These are phyloP conservation scores for Alloplasta piceator DNA, from an alignment of 2,888 invertebrate species.

Conservation along the genomic window DNA sequence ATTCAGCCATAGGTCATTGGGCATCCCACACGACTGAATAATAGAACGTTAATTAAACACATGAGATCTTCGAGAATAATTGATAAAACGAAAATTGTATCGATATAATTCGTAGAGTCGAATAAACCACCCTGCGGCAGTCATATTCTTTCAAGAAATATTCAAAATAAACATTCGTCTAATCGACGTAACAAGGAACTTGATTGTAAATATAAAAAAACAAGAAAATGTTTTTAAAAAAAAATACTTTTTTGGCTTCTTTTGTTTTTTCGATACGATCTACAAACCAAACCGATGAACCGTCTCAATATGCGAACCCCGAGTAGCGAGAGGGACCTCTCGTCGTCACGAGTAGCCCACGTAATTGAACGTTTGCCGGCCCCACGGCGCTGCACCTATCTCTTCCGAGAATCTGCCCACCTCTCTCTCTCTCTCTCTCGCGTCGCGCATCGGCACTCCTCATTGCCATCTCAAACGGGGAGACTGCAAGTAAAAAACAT, in stretches of 20 bases:
- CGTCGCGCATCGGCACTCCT: slow-evolving; percentile 63
- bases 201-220: neutral
- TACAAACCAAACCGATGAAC: slow-evolving; percentile 80
- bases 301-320: slow-evolving; percentile 70
- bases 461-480: slow-evolving; percentile 80
- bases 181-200: slow-evolving; percentile 41
- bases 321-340: slow-evolving; percentile 31
- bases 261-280: slow-evolving; percentile 77
- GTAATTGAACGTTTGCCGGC: slow-evolving; percentile 35
- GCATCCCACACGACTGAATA: slow-evolving; percentile 46
- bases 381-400: slow-evolving; percentile 29
- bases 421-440: slow-evolving; percentile 45
- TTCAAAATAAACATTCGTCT: slow-evolving; percentile 43
- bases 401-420: slow-evolving; percentile 58
- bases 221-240: slow-evolving; percentile 1
- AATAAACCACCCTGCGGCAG: slow-evolving; percentile 40
- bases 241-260: slow-evolving; percentile 37
- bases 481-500: slow-evolving; percentile 82
- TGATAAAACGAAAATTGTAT: slow-evolving; percentile 1
- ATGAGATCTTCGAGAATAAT: slow-evolving; percentile 19
- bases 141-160: slow-evolving; percentile 33
- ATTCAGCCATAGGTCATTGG: slow-evolving; percentile 41
- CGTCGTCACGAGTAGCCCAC: slow-evolving; percentile 59
- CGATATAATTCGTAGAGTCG: slow-evolving; percentile 20
- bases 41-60: slow-evolving; percentile 28